Base-by-base conservation (phyloP, 1,140 invertebrate genomes). In the Drusus annulatus region DNA sequence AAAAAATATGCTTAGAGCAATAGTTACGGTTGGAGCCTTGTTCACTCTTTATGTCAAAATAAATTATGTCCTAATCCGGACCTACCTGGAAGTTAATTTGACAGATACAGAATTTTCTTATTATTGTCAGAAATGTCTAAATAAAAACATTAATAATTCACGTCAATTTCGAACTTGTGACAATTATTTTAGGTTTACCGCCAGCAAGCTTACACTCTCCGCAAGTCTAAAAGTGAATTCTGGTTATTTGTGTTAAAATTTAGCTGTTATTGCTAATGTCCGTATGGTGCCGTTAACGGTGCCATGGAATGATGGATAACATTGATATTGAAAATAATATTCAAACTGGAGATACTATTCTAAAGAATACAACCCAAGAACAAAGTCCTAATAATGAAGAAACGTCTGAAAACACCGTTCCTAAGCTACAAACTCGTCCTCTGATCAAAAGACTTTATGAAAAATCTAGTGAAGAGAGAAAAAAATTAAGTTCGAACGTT, bases 351-450 rank as follows among this genome's bases (percentile, higher is more conserved):
- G 16, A 13, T 63, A 17, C n/a, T 45, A 60, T 10, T 23, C 3
- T 60, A 60, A 60, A 60, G 19, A 60, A 17, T 60, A 23, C 13
- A 60, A 19, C 17, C 6, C 56, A 23, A 63, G 10, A 63, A 63
- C 16, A 28, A 63, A 56, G n/a, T 17, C 16, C 25, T 28, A 31
- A 63, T 15, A 16, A 63, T 63, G 62, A 28, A 25, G 62, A 28
- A 28, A n/a, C 21, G 8, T 63, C 21, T 28, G 8, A 23, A 28
- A 28, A 63, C 31, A 31, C 21, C 2, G 62, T 28, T 16, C 68
- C 68, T 17, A 51, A 10, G 16, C 17, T 74, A 7, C 50, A 74
- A 74, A 74, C 71, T 13, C 71, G 71, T 23, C 71, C 71, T 7
- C 71, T 74, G 17, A 28, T 74, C 16, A 25, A 52, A 28, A 21